These are phyloP conservation scores for Mormyrus iriodes DNA, from an alignment of 2,113 vertebrate species.

Conservation along the genomic window DNA sequence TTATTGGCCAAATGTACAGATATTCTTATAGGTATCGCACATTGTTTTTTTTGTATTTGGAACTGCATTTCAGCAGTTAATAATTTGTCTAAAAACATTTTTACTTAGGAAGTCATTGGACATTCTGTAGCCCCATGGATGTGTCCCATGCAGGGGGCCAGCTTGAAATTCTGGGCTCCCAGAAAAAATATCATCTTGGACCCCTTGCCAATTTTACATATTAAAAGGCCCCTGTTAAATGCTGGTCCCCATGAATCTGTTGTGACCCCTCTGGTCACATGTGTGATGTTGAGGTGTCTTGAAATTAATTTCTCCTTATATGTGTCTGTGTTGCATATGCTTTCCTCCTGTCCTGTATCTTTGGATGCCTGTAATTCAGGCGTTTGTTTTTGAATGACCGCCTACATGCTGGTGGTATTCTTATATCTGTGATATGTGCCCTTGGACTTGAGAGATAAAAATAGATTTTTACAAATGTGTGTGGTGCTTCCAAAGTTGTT, in stretches of 20 bases:
- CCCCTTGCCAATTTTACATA: neutral
- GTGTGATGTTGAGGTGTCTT: neutral
- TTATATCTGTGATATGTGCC: neutral
- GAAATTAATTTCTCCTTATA: neutral
- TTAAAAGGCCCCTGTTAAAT: neutral
- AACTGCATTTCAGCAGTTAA: neutral
- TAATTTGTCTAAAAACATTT: neutral
- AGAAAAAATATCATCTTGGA: neutral
- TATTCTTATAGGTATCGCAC: neutral
- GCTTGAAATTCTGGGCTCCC: neutral
- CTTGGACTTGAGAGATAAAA: neutral
- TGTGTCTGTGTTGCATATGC: neutral
- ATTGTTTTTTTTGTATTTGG: neutral
- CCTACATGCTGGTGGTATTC: neutral
- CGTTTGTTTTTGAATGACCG: neutral
- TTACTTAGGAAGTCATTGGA: neutral
- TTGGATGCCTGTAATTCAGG: neutral
- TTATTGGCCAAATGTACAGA: neutral
- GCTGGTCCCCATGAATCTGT: neutral
- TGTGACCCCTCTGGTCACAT: neutral
- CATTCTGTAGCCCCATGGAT: neutral
- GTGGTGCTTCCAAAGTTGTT: constrained; percentile 51
- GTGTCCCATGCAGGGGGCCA: neutral
- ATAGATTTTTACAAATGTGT: neutral
- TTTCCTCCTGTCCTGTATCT: neutral